Evolutionary conservation across 1,140 invertebrate species (phyloP).

Genomic region (Agrypnia vestita): DNA sequence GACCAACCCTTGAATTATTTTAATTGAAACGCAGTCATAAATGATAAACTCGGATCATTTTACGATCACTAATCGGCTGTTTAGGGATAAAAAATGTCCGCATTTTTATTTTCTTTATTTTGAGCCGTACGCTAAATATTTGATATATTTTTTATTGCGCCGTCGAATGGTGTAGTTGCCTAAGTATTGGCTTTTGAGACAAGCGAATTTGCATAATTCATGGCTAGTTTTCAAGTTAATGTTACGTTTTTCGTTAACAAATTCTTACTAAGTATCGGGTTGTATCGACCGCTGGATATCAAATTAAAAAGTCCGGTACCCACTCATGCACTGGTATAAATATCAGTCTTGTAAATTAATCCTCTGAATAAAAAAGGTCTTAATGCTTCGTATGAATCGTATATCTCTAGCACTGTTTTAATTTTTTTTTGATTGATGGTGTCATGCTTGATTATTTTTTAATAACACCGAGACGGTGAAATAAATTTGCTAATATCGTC

Average conservation of each 20-base stretch:
- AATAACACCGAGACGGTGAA: not conserved
- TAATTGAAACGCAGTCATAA: conserved; percentile 60
- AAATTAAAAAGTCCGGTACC: not conserved
- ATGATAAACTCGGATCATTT: conserved; percentile 61
- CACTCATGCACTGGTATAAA: not conserved
- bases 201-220: conserved; percentile 40
- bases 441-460: not conserved
- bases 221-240: conserved; percentile 29
- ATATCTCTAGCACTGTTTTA: not conserved
- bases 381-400: not conserved
- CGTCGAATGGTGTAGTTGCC: conserved; percentile 1
- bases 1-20: conserved; percentile 56
- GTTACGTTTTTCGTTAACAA: conserved; percentile 27
- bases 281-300: conserved; percentile 28
- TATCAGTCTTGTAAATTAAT: not conserved
- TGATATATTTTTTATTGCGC: conserved; percentile 31
- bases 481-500: not conserved
- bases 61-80: conserved; percentile 60
- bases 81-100: conserved; percentile 48
- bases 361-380: not conserved
- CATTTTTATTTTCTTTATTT: conserved; percentile 36
- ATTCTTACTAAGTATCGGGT: conserved; percentile 30
- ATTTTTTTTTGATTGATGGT: not conserved
- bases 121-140: conserved; percentile 29
- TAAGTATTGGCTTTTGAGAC: conserved; percentile 36